Evolutionary conservation across 2,113 vertebrate species (phyloP).

Genomic region (Cephalophus harveyi): DNA sequence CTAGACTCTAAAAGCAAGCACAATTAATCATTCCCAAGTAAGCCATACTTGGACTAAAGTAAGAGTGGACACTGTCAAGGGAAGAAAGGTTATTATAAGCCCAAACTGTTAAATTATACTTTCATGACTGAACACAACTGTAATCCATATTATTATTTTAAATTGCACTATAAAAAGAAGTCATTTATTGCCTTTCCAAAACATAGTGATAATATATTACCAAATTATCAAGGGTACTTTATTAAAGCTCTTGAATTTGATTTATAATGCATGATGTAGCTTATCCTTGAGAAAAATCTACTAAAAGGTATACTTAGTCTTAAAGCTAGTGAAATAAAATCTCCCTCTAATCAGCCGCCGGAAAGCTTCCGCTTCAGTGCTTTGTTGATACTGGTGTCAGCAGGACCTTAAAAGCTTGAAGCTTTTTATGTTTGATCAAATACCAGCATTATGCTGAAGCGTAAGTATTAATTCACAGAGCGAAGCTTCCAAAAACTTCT

Average conservation of each 20-base stretch:
- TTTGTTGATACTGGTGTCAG: constrained; percentile 71
- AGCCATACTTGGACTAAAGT: constrained; percentile 43
- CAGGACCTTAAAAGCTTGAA: constrained; percentile 70
- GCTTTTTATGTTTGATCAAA: constrained; percentile 75
- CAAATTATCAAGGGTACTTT: constrained; percentile 66
- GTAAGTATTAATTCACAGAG: constrained; percentile 57
- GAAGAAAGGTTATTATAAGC: constrained; percentile 41
- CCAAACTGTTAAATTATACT: constrained; percentile 69
- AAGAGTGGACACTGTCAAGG: constrained; percentile 52
- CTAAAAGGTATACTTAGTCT: constrained; percentile 68
- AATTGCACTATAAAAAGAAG: constrained; percentile 72
- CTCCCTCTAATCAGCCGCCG: constrained; percentile 67
- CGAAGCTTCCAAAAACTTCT: constrained; percentile 40
- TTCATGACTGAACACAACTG: constrained; percentile 68
- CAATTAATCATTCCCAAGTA: constrained; percentile 45
- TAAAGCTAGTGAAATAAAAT: constrained; percentile 69
- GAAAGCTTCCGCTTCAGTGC: constrained; percentile 69
- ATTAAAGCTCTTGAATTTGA: constrained; percentile 72
- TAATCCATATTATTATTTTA: constrained; percentile 73
- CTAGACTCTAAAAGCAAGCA: constrained; percentile 37
- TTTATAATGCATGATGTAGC: constrained; percentile 60
- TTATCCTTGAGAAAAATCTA: constrained; percentile 69
- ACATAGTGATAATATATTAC: constrained; percentile 67
- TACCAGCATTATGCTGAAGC: constrained; percentile 67
- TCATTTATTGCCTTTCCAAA: constrained; percentile 65